Evolutionary conservation across 2,797 vertebrate species (phyloP), one percentile per base, ranked within the genome.

Genomic region (Sebastes aleutianus): DNA sequence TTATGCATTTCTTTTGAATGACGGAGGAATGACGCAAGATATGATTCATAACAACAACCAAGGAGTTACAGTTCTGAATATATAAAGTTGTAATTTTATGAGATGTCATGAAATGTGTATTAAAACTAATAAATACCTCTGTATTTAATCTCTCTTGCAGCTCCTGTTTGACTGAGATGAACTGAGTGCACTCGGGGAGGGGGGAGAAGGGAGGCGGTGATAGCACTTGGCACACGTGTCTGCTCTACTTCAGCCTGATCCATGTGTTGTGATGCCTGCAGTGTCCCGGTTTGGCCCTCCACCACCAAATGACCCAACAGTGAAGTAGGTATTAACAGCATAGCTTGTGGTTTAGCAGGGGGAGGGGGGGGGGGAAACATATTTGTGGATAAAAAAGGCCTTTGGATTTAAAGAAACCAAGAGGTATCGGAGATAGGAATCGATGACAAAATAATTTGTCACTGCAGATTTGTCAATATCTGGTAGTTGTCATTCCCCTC

Each of bases 211-310:
- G 67, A 63, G 78, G 71, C 22, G n/a, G 78, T 4, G 39, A 81
- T 57, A 53, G 73, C 68, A 75, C 82, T 89, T 91, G 88, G 88
- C 89, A 84, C 71, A 58, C 36, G 68, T 57, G 79, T 78, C 79
- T 80, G 85, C 84, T 92, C 92, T 90, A 90, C 85, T 90, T 89
- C 88, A 91, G 82, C 79, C 67, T 83, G 76, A 92, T 90, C 88
- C 86, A 77, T 91, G 80, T 86, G 88, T 85, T 88, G 71, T 83
- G 88, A 88, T 87, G 84, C 82, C 85, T 90, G 86, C 86, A 69
- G 85, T 91, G 89, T 92, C 88, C 89, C 68, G 83, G 80, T 90
- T 82, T 93, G 89, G 86, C 86, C 85, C 43, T 64, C 22, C 9
- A 56, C 74, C 86, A 81, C 80, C 75, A 63, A 78, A 83, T 89